Conservation (phyloP, 2,113 vertebrate genomes). For the Cololabis saira region DNA sequence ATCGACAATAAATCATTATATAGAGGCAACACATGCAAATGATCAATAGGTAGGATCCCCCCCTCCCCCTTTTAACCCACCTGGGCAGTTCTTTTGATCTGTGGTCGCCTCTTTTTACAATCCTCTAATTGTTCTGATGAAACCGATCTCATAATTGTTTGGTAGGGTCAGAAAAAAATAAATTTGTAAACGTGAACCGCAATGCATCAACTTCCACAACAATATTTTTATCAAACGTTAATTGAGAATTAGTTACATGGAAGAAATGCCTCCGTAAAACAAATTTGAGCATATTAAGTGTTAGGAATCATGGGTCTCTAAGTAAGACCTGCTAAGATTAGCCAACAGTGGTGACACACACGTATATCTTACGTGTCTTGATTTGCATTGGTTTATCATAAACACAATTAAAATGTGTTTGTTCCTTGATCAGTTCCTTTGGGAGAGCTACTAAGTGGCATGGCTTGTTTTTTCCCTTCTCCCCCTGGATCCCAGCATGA, state of each 20-base stretch:
- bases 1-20: too few species aligned
- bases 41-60: too few species aligned
- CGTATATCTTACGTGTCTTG: constrained; percentile 17
- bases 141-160: constrained; percentile 62
- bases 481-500: constrained; percentile 50
- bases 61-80: constrained; percentile 29
- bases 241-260: background rate
- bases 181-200: constrained; percentile 9
- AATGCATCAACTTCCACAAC: background rate
- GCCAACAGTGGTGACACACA: background rate
- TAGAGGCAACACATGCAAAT: too few species aligned
- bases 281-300: background rate
- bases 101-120: constrained; percentile 50
- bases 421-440: constrained; percentile 57
- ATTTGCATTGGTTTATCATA: constrained; percentile 25
- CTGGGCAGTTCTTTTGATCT: constrained; percentile 53
- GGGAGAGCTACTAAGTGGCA: constrained; percentile 53
- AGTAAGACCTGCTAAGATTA: constrained; percentile 15
- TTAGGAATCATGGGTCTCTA: background rate
- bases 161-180: constrained; percentile 13
- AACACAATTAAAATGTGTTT: constrained; percentile 83
- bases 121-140: constrained; percentile 54
- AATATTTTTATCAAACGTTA: background rate
- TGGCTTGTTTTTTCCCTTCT: constrained; percentile 72
- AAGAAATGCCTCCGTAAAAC: background rate